A percentile compares a stretch with the other conserved stretches of the same genome.
Evolutionary conservation across 2,888 invertebrate species (phyloP).

Genomic region (Pollenia angustigena): DNA sequence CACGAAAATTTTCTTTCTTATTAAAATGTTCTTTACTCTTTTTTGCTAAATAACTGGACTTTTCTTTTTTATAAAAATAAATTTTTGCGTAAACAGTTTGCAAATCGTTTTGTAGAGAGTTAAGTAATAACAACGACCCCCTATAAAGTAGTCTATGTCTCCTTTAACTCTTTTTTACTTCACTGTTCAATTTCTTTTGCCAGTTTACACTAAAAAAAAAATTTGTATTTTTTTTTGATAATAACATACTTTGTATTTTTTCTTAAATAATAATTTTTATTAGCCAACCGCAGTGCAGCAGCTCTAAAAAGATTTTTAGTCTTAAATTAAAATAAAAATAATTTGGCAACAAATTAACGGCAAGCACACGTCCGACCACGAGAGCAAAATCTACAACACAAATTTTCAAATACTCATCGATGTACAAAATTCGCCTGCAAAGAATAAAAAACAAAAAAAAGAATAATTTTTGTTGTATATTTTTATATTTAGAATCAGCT

Average conservation of each 20-base stretch:
- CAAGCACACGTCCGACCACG: conserved; percentile 74
- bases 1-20: neutral
- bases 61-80: conserved; percentile 1
- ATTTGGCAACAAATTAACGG: conserved; percentile 63
- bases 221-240: conserved; percentile 19
- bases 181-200: conserved; percentile 16
- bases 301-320: conserved; percentile 68
- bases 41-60: neutral
- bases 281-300: conserved; percentile 76
- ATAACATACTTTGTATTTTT: conserved; percentile 56
- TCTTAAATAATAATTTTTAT: conserved; percentile 66
- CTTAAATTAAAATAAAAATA: conserved; percentile 59
- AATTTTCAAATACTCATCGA: conserved; percentile 51
- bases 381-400: conserved; percentile 76
- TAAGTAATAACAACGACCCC: conserved; percentile 40
- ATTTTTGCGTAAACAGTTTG: conserved; percentile 1
- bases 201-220: conserved; percentile 34
- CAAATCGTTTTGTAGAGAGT: conserved; percentile 7
- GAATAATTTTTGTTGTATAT: conserved; percentile 12
- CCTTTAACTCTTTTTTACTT: neutral
- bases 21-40: neutral
- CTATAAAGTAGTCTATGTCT: neutral
- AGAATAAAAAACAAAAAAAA: conserved; percentile 33
- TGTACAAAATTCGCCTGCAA: conserved; percentile 58
- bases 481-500: conserved; percentile 71